Base-by-base conservation (phyloP, 2,888 invertebrate genomes). In the Thymelicus sylvestris region DNA sequence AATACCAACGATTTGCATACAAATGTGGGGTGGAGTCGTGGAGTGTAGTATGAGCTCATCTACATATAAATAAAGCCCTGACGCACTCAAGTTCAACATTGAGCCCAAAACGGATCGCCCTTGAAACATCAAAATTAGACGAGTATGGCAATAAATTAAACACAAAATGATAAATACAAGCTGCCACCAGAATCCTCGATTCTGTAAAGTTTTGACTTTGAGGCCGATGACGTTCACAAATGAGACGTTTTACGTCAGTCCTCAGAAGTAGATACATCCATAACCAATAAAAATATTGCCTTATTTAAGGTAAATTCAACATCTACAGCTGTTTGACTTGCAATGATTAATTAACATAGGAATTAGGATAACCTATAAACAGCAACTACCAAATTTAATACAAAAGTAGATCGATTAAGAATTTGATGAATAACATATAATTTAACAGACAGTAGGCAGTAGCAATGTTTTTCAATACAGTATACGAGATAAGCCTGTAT, bases 51-150 rank as follows among this genome's bases (percentile, higher is more conserved):
- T 75, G 75, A 76, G 74, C 76, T 76, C 75, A 77, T 78, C 74
- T 74, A 73, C 73, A 75, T 79, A 77, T 76, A 76, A 78, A 78
- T 77, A 77, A 77, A 78, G 73, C 64, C 68, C 74, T 74, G 73
- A 73, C 74, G 74, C 75, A 74, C 73, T 71, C 69, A 74, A 74
- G 74, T 75, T 74, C 73, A 74, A 66, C 69, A 66, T 62, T 68
- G 70, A 73, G 52, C 65, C 73, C 64, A 67, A 74, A 74, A 66
- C 67, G 57, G 50, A 52, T 73, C 59, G 72, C 73, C 75, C 74
- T 75, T 75, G 72, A 72, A 75, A 73, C 62, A 24, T 73, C 71
- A 71, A 74, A 77, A 73, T 71, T 66, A 66, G 70, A 67, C 60
- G 8, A 19, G 24, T 24, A 24, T 24, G 24, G 19, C 12, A 24